A percentile compares a stretch with the other conserved stretches of the same genome.
phyloP scores from a whole-genome alignment of 2,113 vertebrate species.

The Sylvia atricapilla region DNA sequence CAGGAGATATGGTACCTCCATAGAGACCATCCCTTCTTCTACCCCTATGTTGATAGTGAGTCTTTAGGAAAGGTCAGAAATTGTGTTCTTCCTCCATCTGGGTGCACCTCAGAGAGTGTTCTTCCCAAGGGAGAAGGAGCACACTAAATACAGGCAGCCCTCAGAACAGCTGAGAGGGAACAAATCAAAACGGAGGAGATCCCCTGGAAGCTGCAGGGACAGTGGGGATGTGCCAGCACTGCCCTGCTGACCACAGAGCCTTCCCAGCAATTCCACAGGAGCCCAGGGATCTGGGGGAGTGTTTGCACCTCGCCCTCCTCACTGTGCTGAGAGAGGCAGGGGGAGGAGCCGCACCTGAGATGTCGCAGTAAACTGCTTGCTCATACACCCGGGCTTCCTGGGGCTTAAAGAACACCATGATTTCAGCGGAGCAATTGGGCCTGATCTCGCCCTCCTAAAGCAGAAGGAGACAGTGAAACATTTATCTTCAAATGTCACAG shows the following conservation, averaged over 20 bases:
- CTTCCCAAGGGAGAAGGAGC: background rate
- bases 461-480: background rate
- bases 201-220: background rate
- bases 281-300: accelerated
- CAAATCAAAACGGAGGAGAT: background rate
- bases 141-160: background rate
- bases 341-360: constrained; percentile 78
- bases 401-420: constrained; percentile 83
- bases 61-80: background rate
- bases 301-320: background rate
- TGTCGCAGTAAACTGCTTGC: constrained; percentile 78
- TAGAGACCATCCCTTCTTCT: background rate
- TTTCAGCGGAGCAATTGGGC: constrained; percentile 76
- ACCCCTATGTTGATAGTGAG: accelerated
- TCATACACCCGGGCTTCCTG: constrained; percentile 79
- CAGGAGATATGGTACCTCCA: background rate
- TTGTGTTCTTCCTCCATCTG: background rate
- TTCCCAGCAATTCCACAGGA: background rate
- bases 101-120: background rate
- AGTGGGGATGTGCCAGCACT: background rate
- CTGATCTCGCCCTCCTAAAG: constrained; percentile 84
- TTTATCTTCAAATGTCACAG: background rate
- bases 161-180: background rate
- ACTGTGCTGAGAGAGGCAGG: background rate
- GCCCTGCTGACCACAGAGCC: background rate